Evolutionary conservation across 2,888 invertebrate species (phyloP), one percentile per base, ranked within the genome.

Genomic region (Acronicta alni): DNA sequence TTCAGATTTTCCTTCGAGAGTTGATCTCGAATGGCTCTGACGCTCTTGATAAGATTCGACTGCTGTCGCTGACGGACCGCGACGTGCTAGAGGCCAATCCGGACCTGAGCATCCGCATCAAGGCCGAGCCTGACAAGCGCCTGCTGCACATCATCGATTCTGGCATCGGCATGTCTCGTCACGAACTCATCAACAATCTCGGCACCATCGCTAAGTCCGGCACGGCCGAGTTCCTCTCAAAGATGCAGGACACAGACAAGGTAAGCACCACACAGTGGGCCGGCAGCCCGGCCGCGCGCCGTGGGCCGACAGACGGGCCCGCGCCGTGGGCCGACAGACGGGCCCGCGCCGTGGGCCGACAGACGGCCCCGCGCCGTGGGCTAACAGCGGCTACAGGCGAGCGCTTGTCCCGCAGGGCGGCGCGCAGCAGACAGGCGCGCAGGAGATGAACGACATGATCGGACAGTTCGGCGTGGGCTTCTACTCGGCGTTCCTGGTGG

Each of bases 401-500:
- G 20, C 20, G 5, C 7, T 4, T n/a, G n/a, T n/a, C 7, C 8
- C 38, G 16, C 8, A 16, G 9, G 38, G 4, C 37, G 38, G 4
- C 37, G 39, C n/a, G 44, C 23, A 54, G 51, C 84, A 91, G 95
- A 75, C 81, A 63, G 84, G 77, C 74, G 82, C 85, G 38, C 96
- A 96, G 83, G 98, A 99, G 86, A 96, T 98, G 94, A 98, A 97
- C 87, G 99, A 99, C 92, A 97, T 99, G 96, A 99, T 99, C 92
- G 99, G 99, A 5, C 99, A 99, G 93, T 99, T 99, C 94, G 99
- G 99, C 87, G 99, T 99, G 74, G 99, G 99, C 62, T 99, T 99
- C 95, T 99, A 99, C 93, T 99, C 99, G 0, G 97, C 99, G 3
- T 99, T 99, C 95, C 95, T 98, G 87, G 99, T 99, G 58, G 99